These are phyloP conservation scores for Cecropterus lyciades DNA, from an alignment of 1,140 invertebrate species.

Conservation along the genomic window DNA sequence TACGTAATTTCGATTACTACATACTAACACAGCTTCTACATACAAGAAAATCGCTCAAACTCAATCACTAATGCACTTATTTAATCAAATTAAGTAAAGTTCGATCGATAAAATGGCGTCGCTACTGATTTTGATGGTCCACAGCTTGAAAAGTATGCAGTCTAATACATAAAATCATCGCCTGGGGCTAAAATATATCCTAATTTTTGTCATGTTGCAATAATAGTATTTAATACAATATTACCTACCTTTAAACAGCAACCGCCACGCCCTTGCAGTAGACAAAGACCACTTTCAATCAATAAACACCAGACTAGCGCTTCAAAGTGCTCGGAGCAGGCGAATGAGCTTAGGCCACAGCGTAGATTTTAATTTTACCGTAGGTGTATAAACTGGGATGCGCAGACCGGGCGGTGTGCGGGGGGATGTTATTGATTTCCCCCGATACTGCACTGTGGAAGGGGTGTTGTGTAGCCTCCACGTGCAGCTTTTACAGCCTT, in stretches of 20 bases:
- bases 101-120: background rate
- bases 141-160: too few relatives aligned
- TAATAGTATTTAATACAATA: background rate
- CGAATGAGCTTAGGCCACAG: slow-evolving; percentile 26
- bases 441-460: slow-evolving; percentile 19
- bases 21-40: too few relatives aligned
- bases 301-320: slow-evolving; percentile 23
- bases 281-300: slow-evolving; percentile 10
- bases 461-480: slow-evolving; percentile 4
- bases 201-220: too few relatives aligned
- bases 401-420: background rate
- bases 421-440: slow-evolving; percentile 26
- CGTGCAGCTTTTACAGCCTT: slow-evolving; percentile 13
- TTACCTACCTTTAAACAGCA: slow-evolving; percentile 5
- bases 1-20: too few relatives aligned
- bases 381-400: slow-evolving; percentile 27
- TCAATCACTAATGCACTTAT: background rate
- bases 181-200: too few relatives aligned
- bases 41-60: too few relatives aligned
- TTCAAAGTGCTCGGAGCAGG: slow-evolving; percentile 21
- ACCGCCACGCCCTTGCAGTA: slow-evolving; percentile 1
- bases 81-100: background rate
- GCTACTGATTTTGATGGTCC: too few relatives aligned
- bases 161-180: too few relatives aligned
- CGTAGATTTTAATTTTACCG: slow-evolving; percentile 23